Percentiles rank a stretch among this genome's conserved stretches.
phyloP scores from a whole-genome alignment of 2,888 invertebrate species.

The Masnerella sp. region DNA sequence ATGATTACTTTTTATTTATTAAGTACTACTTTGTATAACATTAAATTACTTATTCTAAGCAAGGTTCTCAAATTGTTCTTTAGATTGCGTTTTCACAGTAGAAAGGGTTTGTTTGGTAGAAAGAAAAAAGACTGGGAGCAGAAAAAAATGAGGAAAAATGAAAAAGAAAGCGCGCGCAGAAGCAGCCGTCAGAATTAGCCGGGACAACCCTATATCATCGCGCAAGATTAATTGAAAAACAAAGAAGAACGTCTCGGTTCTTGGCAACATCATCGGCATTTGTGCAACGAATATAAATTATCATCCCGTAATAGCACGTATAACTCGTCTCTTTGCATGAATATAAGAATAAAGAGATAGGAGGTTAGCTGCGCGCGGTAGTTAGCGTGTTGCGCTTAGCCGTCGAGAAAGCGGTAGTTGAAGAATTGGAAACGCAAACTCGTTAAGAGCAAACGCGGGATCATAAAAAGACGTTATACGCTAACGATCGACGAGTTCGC shows the following conservation, averaged over 20 bases:
- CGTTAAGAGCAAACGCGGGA: constrained; percentile 59
- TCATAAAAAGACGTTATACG: constrained; percentile 61
- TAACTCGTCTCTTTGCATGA: constrained; percentile 53
- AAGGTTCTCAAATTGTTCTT: constrained; percentile 28
- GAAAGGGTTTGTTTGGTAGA: constrained; percentile 8
- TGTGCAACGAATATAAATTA: constrained; percentile 56
- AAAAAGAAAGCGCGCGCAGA: constrained; percentile 39
- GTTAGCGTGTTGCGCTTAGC: constrained; percentile 51
- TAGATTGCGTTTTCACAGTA: constrained; percentile 30
- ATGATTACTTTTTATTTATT: background rate
- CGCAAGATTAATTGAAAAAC: constrained; percentile 54
- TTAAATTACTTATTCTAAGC: constrained; percentile 30
- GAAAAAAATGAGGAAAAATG: constrained; percentile 14
- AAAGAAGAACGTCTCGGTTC: constrained; percentile 55
- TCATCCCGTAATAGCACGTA: constrained; percentile 52
- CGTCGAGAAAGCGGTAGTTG: constrained; percentile 51
- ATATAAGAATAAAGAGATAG: constrained; percentile 51
- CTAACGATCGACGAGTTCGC: constrained; percentile 60
- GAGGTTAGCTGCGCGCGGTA: constrained; percentile 51
- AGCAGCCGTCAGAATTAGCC: constrained; percentile 48
- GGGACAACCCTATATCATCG: constrained; percentile 51
- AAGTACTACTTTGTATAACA: background rate
- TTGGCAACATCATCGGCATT: constrained; percentile 54
- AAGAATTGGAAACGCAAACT: constrained; percentile 59
- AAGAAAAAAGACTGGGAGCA: background rate